phyloP scores from a whole-genome alignment of 2,797 vertebrate species.

The Tragelaphus oryx region DNA sequence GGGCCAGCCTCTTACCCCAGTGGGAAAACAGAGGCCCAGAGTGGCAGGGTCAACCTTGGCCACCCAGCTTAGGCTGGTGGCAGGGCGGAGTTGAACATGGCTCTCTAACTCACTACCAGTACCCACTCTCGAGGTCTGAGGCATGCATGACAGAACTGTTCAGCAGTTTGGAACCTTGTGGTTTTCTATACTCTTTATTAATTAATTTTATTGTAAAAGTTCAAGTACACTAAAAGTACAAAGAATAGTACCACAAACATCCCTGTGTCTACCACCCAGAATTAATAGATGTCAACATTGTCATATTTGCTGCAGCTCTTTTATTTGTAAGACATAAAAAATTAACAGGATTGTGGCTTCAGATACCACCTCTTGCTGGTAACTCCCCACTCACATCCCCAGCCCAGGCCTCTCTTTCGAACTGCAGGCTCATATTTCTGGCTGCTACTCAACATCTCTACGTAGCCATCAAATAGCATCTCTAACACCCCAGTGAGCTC shows the following conservation, averaged over 20 bases:
- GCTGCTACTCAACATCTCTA: background rate
- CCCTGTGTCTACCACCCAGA: background rate
- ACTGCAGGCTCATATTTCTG: background rate
- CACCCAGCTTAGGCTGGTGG: background rate
- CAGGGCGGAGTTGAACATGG: background rate
- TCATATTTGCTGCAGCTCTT: background rate
- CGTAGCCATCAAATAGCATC: accelerated
- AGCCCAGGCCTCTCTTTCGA: background rate
- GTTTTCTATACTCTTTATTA: conserved; percentile 20
- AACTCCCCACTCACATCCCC: background rate
- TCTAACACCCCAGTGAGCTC: background rate
- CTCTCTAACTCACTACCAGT: background rate
- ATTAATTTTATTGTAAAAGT: conserved; percentile 33
- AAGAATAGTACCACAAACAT: background rate
- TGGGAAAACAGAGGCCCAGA: background rate
- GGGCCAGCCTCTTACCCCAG: background rate
- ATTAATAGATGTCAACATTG: background rate
- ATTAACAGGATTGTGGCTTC: background rate
- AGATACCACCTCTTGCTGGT: background rate
- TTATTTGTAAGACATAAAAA: conserved; percentile 48
- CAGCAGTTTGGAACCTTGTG: background rate
- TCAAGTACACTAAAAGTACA: conserved; percentile 37
- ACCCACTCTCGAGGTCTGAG: background rate
- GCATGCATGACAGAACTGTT: background rate
- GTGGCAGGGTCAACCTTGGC: background rate